phyloP scores from a whole-genome alignment of 2,797 vertebrate genomes.

The Poliocrania exsul region DNA sequence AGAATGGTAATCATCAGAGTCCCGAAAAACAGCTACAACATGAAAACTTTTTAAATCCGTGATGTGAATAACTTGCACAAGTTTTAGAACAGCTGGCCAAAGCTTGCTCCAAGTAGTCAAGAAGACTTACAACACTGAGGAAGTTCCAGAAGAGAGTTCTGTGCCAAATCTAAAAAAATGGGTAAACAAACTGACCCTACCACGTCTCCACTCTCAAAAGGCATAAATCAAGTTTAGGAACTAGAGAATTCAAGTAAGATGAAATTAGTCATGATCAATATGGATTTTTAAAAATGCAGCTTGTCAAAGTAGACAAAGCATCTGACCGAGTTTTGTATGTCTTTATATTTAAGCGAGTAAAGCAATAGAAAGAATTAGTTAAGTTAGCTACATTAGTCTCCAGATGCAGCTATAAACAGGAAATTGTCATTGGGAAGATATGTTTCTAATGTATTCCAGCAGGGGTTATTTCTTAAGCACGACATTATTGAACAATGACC shows the following conservation, averaged over 20 bases:
- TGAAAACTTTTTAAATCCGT: neutral
- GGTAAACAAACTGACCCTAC: neutral
- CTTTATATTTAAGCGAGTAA: neutral
- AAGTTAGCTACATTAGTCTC: conserved; percentile 36
- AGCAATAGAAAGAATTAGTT: conserved; percentile 17
- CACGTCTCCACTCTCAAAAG: neutral
- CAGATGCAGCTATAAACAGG: conserved; percentile 67
- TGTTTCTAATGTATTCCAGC: conserved; percentile 64
- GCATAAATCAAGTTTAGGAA: neutral
- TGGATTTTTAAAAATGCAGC: neutral
- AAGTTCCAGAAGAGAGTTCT: conserved; percentile 18
- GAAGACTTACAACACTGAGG: conserved; percentile 20
- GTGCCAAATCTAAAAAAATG: neutral
- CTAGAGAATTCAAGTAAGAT: neutral
- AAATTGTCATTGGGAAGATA: conserved; percentile 61
- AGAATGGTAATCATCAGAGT: neutral
- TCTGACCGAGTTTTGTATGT: neutral
- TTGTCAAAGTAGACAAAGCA: neutral
- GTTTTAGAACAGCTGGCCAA: conserved; percentile 51
- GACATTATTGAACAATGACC: conserved; percentile 40
- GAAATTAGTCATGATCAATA: neutral
- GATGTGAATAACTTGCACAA: neutral
- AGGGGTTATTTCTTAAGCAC: conserved; percentile 45
- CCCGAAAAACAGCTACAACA: neutral
- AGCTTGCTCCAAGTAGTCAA: conserved; percentile 39